phyloP scores from a whole-genome alignment of 1,140 invertebrate genomes.

The Halictus rubicundus region DNA sequence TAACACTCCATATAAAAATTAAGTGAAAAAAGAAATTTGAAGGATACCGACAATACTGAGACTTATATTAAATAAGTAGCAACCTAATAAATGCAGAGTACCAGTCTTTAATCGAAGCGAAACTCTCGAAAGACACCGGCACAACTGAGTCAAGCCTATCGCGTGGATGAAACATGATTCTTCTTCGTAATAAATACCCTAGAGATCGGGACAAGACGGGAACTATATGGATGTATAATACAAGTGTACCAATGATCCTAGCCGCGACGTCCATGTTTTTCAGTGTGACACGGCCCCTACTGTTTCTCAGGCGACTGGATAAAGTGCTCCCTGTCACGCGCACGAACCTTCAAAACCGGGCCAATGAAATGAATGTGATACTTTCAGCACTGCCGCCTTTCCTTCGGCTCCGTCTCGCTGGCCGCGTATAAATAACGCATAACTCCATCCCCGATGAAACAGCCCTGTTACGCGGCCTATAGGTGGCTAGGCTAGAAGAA shows the following conservation, averaged over 20 bases:
- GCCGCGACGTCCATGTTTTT: conserved; percentile 37
- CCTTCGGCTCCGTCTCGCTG: conserved; percentile 46
- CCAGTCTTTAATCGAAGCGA: too few relatives aligned
- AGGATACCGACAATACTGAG: too few relatives aligned
- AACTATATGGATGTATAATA: conserved; percentile 15
- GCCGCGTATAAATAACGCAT: conserved; percentile 72
- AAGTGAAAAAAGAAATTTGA: too few relatives aligned
- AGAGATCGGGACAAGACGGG: not conserved
- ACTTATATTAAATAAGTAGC: too few relatives aligned
- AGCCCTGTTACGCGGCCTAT: conserved; percentile 11
- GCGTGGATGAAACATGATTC: not conserved
- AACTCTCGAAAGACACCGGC: not conserved
- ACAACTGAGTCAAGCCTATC: not conserved
- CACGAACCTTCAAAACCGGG: conserved; percentile 25
- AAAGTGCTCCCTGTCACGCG: conserved; percentile 64
- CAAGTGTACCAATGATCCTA: conserved; percentile 27
- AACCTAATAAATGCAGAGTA: too few relatives aligned
- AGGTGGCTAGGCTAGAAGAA: conserved; percentile 41
- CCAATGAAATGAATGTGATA: conserved; percentile 65
- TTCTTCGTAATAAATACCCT: conserved; percentile 13
- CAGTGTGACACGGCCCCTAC: conserved; percentile 31
- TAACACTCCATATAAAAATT: too few relatives aligned
- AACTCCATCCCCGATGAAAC: conserved; percentile 55
- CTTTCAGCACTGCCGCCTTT: conserved; percentile 72
- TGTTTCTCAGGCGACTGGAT: conserved; percentile 55